Base-by-base conservation (phyloP, 2,113 vertebrate species). In the Lampris megalopsis region DNA sequence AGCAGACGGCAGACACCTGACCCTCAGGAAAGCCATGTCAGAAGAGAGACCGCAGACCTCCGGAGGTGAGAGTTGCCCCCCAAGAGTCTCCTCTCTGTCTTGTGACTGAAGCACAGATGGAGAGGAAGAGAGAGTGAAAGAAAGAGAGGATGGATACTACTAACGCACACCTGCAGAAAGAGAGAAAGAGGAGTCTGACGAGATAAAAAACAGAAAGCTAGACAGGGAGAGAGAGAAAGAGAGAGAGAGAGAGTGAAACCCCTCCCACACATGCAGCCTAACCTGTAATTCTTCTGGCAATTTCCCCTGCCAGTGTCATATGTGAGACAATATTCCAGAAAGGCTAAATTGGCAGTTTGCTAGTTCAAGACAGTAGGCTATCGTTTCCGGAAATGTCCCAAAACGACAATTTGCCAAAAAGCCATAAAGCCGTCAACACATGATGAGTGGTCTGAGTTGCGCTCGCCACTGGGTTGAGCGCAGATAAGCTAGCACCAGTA, bases 1-100 rank as follows among this genome's bases (percentile, higher is more conserved):
- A 95, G 79, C 89, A 63, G 97, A 97, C 90, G 95, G 96, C 95
- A 96, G 95, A 93, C 96, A 96, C 92, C 95, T 97, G 94, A 98
- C 96, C 95, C 96, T 98, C 96, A 97, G 96, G 95, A 99, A 98
- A 93, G 96, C 96, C 93, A 93, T 97, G 96, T 98, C 98, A 71
- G 97, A 98, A 91, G 97, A 98, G 96, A 96, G 96, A 82, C 94
- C 96, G 87, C 96, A 96, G 93, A 94, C 94, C 88, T 95, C 95
- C 76, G 90, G 94, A 97, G 97, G 97, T 98, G 96, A 98, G 97
- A 92, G 86, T 86, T 76, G 57, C 50, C 73, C 50, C 73, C 79
- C 81, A 75, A 81, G 75, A 63, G 74, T 85, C 85, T 70, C 79
- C 86, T 69, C 81, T 80, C 85, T 89, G 82, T 84, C 70, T 61